Conservation (phyloP, 2,113 vertebrate species). For the Thunnus thynnus region DNA sequence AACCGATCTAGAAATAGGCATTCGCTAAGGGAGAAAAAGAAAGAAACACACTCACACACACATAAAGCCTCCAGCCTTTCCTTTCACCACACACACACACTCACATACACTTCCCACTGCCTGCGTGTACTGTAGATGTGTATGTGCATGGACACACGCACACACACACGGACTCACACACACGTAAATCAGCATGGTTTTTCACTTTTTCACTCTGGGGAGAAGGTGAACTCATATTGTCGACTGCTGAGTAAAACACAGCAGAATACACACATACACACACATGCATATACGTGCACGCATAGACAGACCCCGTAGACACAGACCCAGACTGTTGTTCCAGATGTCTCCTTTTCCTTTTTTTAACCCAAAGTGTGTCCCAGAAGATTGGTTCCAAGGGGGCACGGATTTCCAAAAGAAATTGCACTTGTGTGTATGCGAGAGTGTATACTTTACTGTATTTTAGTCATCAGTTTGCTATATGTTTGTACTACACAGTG, state of each 20-base stretch:
- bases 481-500: slow-evolving; percentile 1
- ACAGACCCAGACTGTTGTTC: slow-evolving; percentile 69
- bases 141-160: slow-evolving; percentile 13
- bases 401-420: slow-evolving; percentile 47
- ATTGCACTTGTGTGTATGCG: slow-evolving; percentile 15
- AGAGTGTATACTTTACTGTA: slow-evolving; percentile 9
- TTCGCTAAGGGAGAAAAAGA: slow-evolving; percentile 75
- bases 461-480: background rate
- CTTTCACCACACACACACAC: slow-evolving; percentile 64
- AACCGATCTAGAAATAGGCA: slow-evolving; percentile 84
- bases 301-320: slow-evolving; percentile 32
- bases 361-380: slow-evolving; percentile 36
- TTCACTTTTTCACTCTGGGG: slow-evolving; percentile 70
- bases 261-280: slow-evolving; percentile 21
- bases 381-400: slow-evolving; percentile 41
- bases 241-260: slow-evolving; percentile 59
- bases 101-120: slow-evolving; percentile 37
- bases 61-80: slow-evolving; percentile 74
- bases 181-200: slow-evolving; percentile 47
- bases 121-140: slow-evolving; percentile 16
- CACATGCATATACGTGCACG: background rate
- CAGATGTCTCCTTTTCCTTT: slow-evolving; percentile 63
- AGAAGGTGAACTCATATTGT: slow-evolving; percentile 71
- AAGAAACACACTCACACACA: slow-evolving; percentile 74
- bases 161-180: slow-evolving; percentile 31